Evolutionary conservation across 1,140 invertebrate species (phyloP).

Genomic region (Daktulosphaira vitifoliae): DNA sequence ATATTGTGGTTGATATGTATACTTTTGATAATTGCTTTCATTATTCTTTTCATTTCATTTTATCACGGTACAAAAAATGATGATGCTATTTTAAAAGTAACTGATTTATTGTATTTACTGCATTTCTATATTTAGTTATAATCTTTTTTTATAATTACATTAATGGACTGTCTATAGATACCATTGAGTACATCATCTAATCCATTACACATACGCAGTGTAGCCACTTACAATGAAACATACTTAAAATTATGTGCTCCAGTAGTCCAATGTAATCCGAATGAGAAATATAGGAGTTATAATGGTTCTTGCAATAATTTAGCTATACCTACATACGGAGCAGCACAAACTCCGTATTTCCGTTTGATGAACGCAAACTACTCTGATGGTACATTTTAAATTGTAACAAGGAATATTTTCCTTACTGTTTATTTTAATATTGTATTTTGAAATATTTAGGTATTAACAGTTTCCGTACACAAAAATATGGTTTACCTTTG

Average conservation of each 20-base stretch:
- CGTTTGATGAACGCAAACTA: slow-evolving; percentile 72
- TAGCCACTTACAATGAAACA: neutral
- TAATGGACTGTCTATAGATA: too few species aligned
- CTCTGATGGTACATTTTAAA: slow-evolving; percentile 56
- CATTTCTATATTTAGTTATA: too few species aligned
- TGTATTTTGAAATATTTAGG: neutral
- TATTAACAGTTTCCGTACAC: neutral
- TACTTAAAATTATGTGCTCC: slow-evolving; percentile 11
- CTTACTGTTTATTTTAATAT: too few species aligned
- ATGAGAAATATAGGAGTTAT: slow-evolving; percentile 56
- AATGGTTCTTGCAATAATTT: slow-evolving; percentile 84
- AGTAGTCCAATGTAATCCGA: slow-evolving; percentile 45
- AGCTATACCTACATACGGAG: slow-evolving; percentile 59
- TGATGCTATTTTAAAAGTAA: too few species aligned
- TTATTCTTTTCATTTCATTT: too few species aligned
- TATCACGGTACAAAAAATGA: too few species aligned
- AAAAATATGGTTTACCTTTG: neutral
- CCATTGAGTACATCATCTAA: too few species aligned
- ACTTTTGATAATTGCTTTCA: too few species aligned
- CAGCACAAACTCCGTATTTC: slow-evolving; percentile 61
- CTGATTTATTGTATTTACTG: too few species aligned
- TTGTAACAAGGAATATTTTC: too few species aligned
- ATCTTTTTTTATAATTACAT: too few species aligned
- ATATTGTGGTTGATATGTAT: too few species aligned
- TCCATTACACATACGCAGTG: neutral